Evolutionary conservation across 1,140 invertebrate genomes (phyloP), one percentile per base, ranked within the genome.

Genomic region (Tachypleus tridentatus): DNA sequence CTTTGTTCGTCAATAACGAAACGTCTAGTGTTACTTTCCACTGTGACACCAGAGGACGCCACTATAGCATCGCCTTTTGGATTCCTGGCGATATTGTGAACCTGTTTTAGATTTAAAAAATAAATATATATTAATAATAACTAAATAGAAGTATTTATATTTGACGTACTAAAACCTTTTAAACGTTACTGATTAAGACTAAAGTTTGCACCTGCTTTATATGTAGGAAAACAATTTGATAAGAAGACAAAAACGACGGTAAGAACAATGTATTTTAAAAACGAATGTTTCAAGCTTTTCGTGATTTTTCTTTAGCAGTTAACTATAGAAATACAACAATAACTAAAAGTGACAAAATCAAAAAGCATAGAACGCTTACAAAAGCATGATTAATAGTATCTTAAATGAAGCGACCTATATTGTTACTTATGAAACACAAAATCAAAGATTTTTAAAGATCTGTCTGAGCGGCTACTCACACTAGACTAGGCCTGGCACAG

Each of bases 11-110:
- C 81, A 11, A 80, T 76, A 61, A 81, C 74, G 70, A 84, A 82
- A 58, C 82, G 71, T 67, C 91, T 80, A 0, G 91, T 94, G 70
- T 93, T 93, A 74, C 83, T 90, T 74, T 94, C 88, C 74, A 88
- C 87, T 9, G 94, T 79, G 10, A 91, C 92, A 79, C 91, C 85
- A 71, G 88, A 89, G 70, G 91, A 86, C 67, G 91, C 88, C 0
- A 94, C 83, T 0, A 88, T 87, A 75, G 91, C 87, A 1, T 82
- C 81, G 64, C 85, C 84, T 73, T 87, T 72, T 49, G 70, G 63
- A 52, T 76, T 74, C 6, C 74, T 74, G 58, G 75, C 72, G 5
- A 81, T 77, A 11, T 76, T 75, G 62, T 78, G 77, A 60, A 81
- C 79, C 80, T 82, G 70, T 29, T 29, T 29, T 47, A 69, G 56